phyloP scores from a whole-genome alignment of 2,113 vertebrate genomes.

The Synodontis membranacea region DNA sequence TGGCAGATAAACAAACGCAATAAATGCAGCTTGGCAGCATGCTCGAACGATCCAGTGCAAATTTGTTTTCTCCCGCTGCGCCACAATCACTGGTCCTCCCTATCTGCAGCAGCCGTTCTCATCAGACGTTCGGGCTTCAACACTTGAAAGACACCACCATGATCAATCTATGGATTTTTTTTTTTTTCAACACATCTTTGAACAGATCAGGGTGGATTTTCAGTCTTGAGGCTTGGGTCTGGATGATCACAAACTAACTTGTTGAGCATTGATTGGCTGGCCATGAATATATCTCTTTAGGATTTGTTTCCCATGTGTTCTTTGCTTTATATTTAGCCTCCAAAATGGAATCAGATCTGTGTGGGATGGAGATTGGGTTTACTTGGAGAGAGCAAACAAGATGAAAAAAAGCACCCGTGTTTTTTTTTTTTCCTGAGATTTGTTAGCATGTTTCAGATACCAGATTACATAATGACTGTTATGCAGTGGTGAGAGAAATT shows the following conservation, averaged over 20 bases:
- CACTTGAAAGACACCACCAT: conserved; percentile 48
- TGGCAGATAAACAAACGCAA: conserved; percentile 60
- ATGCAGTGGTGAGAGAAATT: not conserved
- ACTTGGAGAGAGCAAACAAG: not conserved
- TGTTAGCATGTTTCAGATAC: not conserved
- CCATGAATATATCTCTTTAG: not conserved
- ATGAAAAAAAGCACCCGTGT: not conserved
- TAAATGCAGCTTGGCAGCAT: conserved; percentile 62
- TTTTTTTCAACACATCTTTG: conserved; percentile 37
- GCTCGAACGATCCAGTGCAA: conserved; percentile 65
- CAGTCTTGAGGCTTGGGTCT: conserved; percentile 55
- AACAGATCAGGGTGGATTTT: conserved; percentile 52
- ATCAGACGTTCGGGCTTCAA: conserved; percentile 45
- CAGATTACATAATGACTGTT: not conserved
- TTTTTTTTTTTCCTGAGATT: not conserved
- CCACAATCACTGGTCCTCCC: conserved; percentile 34
- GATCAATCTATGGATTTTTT: conserved; percentile 21
- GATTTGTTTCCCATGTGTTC: not conserved
- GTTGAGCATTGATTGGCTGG: conserved; percentile 50
- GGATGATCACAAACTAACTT: conserved; percentile 55
- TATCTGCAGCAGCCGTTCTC: conserved; percentile 26
- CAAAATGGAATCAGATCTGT: not conserved
- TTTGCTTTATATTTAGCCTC: not conserved
- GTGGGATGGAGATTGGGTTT: not conserved
- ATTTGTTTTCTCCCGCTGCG: conserved; percentile 58